A percentile compares a stretch with the other conserved stretches of the same genome.
These are phyloP conservation scores for Illadopsis cleaveri DNA, from an alignment of 2,113 vertebrate genomes.

Conservation along the genomic window DNA sequence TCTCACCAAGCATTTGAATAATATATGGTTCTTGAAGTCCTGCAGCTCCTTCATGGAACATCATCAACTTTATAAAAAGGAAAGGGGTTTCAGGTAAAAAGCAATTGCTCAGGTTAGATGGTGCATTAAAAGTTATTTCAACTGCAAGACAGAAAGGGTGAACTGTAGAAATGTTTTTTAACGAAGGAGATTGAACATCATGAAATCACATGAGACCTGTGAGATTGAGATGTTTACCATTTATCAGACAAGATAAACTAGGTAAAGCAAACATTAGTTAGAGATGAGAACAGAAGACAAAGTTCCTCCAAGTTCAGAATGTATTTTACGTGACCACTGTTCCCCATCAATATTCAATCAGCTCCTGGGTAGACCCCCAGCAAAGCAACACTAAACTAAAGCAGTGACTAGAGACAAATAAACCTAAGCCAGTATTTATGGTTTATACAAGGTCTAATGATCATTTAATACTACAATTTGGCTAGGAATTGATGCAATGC, in stretches of 20 bases:
- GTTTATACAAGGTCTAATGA: background rate
- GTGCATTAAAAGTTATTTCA: slow-evolving; percentile 21
- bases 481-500: background rate
- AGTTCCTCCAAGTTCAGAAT: background rate
- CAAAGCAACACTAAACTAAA: background rate
- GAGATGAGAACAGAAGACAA: background rate
- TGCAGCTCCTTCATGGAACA: background rate
- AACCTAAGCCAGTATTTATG: background rate
- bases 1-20: slow-evolving; percentile 4
- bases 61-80: background rate
- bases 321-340: background rate
- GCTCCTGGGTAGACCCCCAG: background rate
- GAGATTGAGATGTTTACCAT: background rate
- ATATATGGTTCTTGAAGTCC: background rate
- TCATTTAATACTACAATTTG: background rate
- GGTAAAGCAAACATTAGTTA: background rate
- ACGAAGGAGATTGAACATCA: background rate
- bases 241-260: background rate
- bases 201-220: background rate
- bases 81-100: background rate
- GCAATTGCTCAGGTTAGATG: background rate
- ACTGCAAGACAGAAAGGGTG: background rate
- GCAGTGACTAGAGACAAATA: background rate
- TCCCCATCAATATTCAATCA: background rate
- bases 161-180: background rate